Percentiles rank a stretch among this genome's conserved stretches.
phyloP scores from a whole-genome alignment of 1,140 invertebrate species.

The Panagrolaimus sp. region DNA sequence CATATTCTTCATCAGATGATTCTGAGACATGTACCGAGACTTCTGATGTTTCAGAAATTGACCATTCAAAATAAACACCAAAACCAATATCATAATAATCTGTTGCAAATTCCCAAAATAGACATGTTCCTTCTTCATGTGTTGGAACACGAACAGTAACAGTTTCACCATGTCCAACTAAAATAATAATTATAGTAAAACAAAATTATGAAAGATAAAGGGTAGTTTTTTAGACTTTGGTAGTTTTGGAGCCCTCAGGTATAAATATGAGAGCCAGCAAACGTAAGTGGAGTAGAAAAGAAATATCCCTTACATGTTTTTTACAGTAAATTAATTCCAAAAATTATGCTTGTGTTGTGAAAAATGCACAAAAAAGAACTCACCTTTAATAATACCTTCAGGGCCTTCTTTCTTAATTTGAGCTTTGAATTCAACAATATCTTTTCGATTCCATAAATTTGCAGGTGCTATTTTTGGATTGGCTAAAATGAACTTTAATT shows the following conservation, averaged over 20 bases:
- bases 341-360: no score
- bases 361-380: no score
- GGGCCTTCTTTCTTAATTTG: slow-evolving; percentile 75
- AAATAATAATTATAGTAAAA: no score
- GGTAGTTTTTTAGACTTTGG: no score
- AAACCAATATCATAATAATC: slow-evolving; percentile 98
- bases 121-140: slow-evolving; percentile 79
- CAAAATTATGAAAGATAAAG: no score
- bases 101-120: slow-evolving; percentile 99
- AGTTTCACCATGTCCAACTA: slow-evolving; percentile 93
- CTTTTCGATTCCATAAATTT: slow-evolving; percentile 87
- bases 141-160: slow-evolving; percentile 95
- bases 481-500: slow-evolving; percentile 33
- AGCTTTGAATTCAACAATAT: slow-evolving; percentile 70
- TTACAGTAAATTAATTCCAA: no score
- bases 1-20: slow-evolving; percentile 54
- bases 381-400: slow-evolving; percentile 85
- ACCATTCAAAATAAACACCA: slow-evolving; percentile 97
- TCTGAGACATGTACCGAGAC: slow-evolving; percentile 57
- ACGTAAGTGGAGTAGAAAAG: no score
- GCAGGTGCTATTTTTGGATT: slow-evolving; percentile 67
- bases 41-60: slow-evolving; percentile 63
- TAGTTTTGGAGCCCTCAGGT: no score
- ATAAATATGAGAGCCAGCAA: no score
- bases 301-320: no score